Percentiles rank a stretch among this genome's conserved stretches.
These are phyloP conservation scores for Monochamus saltuarius DNA, from an alignment of 1,140 invertebrate genomes.

Conservation along the genomic window DNA sequence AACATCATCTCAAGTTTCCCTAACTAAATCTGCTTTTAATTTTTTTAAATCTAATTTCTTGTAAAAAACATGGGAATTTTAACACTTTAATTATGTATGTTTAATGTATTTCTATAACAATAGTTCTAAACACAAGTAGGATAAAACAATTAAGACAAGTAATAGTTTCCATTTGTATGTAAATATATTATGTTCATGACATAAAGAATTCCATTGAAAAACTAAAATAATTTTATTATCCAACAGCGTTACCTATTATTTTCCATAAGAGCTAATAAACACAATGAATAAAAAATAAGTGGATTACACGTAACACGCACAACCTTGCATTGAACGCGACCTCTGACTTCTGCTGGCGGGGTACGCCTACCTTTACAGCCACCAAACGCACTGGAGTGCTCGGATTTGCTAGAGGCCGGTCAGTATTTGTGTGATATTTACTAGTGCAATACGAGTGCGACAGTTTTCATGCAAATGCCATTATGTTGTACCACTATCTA, in stretches of 20 bases:
- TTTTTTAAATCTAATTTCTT: no score
- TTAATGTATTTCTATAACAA: no score
- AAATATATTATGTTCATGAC: no score
- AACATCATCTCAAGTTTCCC: no score
- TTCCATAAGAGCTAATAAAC: background rate
- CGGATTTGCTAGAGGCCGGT: background rate
- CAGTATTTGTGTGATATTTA: slow-evolving; percentile 2
- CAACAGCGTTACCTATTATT: no score
- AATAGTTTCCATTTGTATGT: background rate
- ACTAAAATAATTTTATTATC: no score
- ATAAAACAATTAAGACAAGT: background rate
- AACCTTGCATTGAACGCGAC: slow-evolving; percentile 19
- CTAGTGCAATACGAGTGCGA: slow-evolving; percentile 8
- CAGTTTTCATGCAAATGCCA: slow-evolving; percentile 1
- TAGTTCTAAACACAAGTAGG: no score
- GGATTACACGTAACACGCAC: slow-evolving; percentile 10
- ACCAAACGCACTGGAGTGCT: background rate
- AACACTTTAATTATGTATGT: no score
- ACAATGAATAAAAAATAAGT: slow-evolving; percentile 1
- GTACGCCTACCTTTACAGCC: slow-evolving; percentile 21
- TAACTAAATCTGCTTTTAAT: no score
- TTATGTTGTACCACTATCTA: slow-evolving; percentile 13
- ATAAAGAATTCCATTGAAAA: no score
- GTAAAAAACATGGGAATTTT: no score
- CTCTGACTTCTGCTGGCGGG: slow-evolving; percentile 19